Conservation (phyloP, 2,113 vertebrate genomes). For the Microtus montanus region DNA sequence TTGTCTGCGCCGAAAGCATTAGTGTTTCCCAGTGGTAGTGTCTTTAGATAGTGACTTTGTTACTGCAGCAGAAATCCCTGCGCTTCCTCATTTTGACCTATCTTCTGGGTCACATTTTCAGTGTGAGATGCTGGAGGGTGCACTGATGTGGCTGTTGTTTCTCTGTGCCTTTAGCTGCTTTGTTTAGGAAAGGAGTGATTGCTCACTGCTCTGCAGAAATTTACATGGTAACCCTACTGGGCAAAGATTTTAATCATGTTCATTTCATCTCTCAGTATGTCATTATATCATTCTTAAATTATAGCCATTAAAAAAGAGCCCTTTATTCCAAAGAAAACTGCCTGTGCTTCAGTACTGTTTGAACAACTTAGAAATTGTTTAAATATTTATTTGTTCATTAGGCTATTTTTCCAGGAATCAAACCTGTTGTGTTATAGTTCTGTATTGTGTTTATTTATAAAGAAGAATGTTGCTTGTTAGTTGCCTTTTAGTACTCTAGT, state of each 20-base stretch:
- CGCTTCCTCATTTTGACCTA: not conserved
- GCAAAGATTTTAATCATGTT: not conserved
- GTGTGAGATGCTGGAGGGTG: accelerated
- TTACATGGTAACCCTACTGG: not conserved
- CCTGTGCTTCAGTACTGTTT: not conserved
- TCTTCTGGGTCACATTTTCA: not conserved
- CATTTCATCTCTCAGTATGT: not conserved
- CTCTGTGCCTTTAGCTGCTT: not conserved
- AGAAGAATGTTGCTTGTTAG: not conserved
- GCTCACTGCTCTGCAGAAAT: not conserved
- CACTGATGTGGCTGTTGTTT: not conserved
- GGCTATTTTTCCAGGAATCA: not conserved
- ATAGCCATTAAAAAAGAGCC: not conserved
- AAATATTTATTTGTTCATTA: not conserved
- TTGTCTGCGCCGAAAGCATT: too few relatives aligned
- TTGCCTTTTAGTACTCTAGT: not conserved
- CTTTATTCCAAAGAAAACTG: not conserved
- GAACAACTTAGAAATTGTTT: not conserved
- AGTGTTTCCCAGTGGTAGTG: not conserved
- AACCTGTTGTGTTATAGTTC: not conserved
- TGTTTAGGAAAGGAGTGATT: constrained; percentile 7
- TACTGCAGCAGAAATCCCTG: not conserved
- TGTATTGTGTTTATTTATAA: not conserved
- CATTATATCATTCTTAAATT: constrained; percentile 13
- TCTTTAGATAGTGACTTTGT: not conserved